phyloP scores from a whole-genome alignment of 2,888 invertebrate species.

The Pseudanteris insignis region DNA sequence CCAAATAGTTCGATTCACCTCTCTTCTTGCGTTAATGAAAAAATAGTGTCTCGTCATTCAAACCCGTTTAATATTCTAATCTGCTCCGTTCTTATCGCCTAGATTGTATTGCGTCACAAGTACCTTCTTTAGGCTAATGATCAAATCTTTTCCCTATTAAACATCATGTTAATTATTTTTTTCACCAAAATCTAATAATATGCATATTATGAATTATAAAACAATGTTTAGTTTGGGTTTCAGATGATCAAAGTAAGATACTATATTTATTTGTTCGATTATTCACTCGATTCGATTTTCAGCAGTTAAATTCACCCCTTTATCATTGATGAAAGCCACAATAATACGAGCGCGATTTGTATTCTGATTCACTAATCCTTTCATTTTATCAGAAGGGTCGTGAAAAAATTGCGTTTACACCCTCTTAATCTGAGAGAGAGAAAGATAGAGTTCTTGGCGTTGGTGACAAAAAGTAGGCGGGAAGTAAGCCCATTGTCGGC shows the following conservation, averaged over 20 bases:
- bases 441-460: conserved; percentile 47
- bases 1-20: conserved; percentile 19
- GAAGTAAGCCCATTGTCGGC: conserved; percentile 64
- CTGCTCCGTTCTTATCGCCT: no score
- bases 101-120: no score
- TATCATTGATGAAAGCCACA: conserved; percentile 42
- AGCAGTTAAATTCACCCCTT: conserved; percentile 23
- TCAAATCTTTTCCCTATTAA: no score
- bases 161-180: no score
- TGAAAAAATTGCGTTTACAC: conserved; percentile 54
- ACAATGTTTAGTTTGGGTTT: no score
- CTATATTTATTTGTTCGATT: no score
- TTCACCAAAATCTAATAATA: no score
- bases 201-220: no score
- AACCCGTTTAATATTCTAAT: conserved; percentile 35
- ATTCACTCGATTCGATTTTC: conserved; percentile 24
- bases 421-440: conserved; percentile 64
- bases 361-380: conserved; percentile 45
- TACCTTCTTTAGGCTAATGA: no score
- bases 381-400: conserved; percentile 39
- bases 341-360: conserved; percentile 42
- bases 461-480: conserved; percentile 41
- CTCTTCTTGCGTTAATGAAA: conserved; percentile 49
- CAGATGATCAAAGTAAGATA: no score
- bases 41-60: conserved; percentile 56